Base-by-base conservation (phyloP, 2,888 invertebrate genomes). In the Tromatobia lineatoria region DNA sequence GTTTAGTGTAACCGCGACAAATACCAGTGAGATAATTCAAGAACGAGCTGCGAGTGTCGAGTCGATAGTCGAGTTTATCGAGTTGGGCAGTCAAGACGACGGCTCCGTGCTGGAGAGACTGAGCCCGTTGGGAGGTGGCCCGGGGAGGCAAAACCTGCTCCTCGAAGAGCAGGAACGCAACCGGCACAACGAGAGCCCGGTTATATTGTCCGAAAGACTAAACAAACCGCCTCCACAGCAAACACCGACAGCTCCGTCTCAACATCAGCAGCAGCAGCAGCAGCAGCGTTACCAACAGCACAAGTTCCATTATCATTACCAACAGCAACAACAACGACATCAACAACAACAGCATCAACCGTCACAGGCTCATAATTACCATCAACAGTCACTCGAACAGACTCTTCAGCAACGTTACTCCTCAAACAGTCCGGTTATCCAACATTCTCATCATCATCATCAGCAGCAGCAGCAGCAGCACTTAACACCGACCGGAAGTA, bases 61-160 rank as follows among this genome's bases (percentile, higher is more conserved):
- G 83, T 82, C 83, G 70, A 52, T 47, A 86, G 91, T 91, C 86
- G 91, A 91, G 87, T 88, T 91, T 88, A 88, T 91, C 87, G 91
- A 91, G 89, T 89, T 89, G 82, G 89, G 90, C 83, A 90, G 90
- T 91, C 91, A 90, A 88, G 91, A 92, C 90, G 89, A 92, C 90
- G 89, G 92, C 93, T 89, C 91, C 93, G 93, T 93, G 92, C 93
- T 93, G 93, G 93, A 93, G 92, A 93, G 93, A 92, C 92, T 94
- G 94, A 92, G 94, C 92, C 91, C 94, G 88, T 87, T 92, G 91
- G 92, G 92, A 70, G 91, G 91, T 89, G 91, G 91, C 89, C 91
- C 90, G 88, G 91, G 92, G 90, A 91, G 92, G 91, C 91, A 90
- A 85, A 90, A 89, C 91, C 92, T 92, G 91, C 91, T 91, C 89